Base-by-base conservation (phyloP, 2,113 vertebrate species). In the Nycticebus coucang region DNA sequence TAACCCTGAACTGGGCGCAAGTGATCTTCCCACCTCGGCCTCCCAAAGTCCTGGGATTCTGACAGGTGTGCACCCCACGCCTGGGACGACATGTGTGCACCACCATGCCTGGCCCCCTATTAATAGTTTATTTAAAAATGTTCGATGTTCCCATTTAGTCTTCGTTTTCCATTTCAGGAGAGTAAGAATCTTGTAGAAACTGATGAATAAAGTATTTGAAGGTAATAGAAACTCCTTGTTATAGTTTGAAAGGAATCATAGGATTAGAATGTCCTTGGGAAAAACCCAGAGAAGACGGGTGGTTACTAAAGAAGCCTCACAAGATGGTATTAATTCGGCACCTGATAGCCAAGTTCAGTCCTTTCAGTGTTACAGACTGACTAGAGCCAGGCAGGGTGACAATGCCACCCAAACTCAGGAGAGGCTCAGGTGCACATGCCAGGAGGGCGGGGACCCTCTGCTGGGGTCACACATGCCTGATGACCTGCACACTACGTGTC, bases 161-260 rank as follows among this genome's bases (percentile, higher is more conserved):
- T 60, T 86, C 66, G 15, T 50, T 90, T 9, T 79, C 13, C 22
- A 86, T 4, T n/a, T 28, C 18, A 95, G 75, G 28, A 93, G 11
- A 95, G 17, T 62, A 93, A 84, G 53, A 81, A 84, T 75, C 13
- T 55, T 81, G 9, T 0, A 81, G 15, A 86, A 89, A 95, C 0
- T 80, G 41, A 92, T 90, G n/a, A 89, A 84, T n/a, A 53, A 62
- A 81, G n/a, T n/a, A 84, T 26, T 59, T 62, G 66, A 95, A 82
- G 81, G 53, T 66, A 90, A 85, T 4, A 95, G 37, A 95, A 68
- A 37, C 35, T 69, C 7, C 59, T 62, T 30, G 33, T 72, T 45
- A 41, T 13, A 87, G 33, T 80, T 77, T 55, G 55, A 94, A 96
- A 80, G 50, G 33, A 35, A 71, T 22, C 9, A 22, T 53, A 68